Percentiles rank a stretch among this genome's conserved stretches.
Evolutionary conservation across 2,113 vertebrate species (phyloP).

Genomic region (Philantomba maxwellii): DNA sequence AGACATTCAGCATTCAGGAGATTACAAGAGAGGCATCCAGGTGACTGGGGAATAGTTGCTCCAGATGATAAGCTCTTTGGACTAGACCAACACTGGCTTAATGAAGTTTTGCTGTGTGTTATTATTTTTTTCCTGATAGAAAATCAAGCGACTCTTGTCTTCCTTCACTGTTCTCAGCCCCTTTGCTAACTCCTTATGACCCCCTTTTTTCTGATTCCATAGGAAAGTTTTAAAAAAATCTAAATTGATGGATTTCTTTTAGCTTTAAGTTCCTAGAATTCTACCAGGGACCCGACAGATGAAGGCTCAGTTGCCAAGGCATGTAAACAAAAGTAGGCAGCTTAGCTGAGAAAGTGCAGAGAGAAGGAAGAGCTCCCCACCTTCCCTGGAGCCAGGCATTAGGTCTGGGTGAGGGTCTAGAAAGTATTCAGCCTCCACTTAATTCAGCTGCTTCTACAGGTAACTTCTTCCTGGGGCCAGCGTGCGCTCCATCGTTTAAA

Average conservation of each 20-base stretch:
- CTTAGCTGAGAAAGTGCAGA: not conserved
- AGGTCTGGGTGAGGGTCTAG: not conserved
- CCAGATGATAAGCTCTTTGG: constrained; percentile 40
- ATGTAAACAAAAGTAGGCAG: not conserved
- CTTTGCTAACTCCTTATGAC: not conserved
- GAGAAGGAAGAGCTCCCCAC: not conserved
- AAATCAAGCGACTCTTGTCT: not conserved
- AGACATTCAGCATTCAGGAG: not conserved
- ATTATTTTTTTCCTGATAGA: constrained; percentile 7
- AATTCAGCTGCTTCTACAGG: not conserved
- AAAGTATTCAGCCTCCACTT: not conserved
- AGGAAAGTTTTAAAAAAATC: not conserved
- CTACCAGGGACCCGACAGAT: not conserved
- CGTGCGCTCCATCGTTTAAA: not conserved
- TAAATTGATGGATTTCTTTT: not conserved
- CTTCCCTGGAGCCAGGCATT: not conserved
- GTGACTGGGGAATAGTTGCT: constrained; percentile 46
- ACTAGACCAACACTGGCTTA: constrained; percentile 41
- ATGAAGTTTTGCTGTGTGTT: constrained; percentile 43
- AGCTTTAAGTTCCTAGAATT: not conserved
- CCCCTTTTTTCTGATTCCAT: not conserved
- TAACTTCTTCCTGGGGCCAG: not conserved
- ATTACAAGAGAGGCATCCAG: constrained; percentile 39
- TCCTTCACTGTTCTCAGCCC: not conserved
- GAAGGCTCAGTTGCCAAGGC: not conserved